phyloP scores from a whole-genome alignment of 2,888 invertebrate species.

The Halictus quadricinctus region DNA sequence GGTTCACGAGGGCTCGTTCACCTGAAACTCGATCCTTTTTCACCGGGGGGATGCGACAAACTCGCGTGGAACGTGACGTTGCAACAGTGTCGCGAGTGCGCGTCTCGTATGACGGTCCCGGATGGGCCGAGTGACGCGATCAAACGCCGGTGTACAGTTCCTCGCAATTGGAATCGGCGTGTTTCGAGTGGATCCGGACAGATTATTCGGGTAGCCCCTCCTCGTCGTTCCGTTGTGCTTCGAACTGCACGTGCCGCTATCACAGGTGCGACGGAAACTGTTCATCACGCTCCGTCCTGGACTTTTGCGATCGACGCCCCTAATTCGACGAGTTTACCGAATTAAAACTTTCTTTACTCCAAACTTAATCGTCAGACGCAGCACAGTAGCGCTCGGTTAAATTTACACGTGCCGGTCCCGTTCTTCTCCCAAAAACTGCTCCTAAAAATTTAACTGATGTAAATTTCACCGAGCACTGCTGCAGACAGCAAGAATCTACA shows the following conservation, averaged over 20 bases:
- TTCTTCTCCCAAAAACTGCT: no score
- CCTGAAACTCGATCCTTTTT: slow-evolving; percentile 30
- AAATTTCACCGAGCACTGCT: no score
- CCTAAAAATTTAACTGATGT: no score
- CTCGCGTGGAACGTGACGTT: slow-evolving; percentile 21
- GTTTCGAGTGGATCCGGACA: slow-evolving; percentile 51
- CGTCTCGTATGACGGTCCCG: slow-evolving; percentile 58
- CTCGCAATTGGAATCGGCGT: slow-evolving; percentile 65
- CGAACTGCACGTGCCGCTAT: neutral
- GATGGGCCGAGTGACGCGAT: slow-evolving; percentile 30
- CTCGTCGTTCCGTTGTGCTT: slow-evolving; percentile 2
- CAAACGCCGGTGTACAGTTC: slow-evolving; percentile 66
- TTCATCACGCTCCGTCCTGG: neutral
- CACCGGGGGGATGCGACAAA: neutral
- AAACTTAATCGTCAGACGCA: no score
- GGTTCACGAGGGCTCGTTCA: neutral
- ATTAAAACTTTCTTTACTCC: neutral
- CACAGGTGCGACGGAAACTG: slow-evolving; percentile 6
- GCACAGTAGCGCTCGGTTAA: no score
- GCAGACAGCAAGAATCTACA: no score
- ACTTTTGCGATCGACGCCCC: neutral
- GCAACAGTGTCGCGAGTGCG: slow-evolving; percentile 58
- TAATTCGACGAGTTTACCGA: neutral
- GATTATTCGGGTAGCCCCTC: slow-evolving; percentile 54
- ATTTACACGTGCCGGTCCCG: no score